phyloP scores from a whole-genome alignment of 2,888 invertebrate species.

The Panorpa germanica region DNA sequence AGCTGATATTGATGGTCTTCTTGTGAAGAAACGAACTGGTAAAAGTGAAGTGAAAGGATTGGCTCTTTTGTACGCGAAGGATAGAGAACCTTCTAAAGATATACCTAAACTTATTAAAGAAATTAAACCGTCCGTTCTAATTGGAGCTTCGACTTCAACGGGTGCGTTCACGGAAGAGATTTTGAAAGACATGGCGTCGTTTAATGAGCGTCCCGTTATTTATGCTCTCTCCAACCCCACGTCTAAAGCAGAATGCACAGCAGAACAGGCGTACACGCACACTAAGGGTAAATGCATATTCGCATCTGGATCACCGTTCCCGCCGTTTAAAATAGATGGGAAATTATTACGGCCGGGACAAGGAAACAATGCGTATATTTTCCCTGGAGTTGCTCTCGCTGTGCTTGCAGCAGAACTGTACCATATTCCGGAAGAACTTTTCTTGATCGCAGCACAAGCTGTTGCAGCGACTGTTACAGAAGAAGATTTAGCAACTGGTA shows the following conservation, averaged over 20 bases:
- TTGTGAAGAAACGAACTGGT: slow-evolving; percentile 46
- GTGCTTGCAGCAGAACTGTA: slow-evolving; percentile 82
- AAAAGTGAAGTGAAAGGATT: slow-evolving; percentile 48
- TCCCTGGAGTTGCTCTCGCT: slow-evolving; percentile 90
- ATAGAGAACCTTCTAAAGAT: slow-evolving; percentile 56
- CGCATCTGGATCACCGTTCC: slow-evolving; percentile 93
- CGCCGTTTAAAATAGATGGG: slow-evolving; percentile 59
- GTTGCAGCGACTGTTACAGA: slow-evolving; percentile 64
- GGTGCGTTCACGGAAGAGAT: slow-evolving; percentile 84
- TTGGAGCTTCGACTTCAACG: slow-evolving; percentile 70
- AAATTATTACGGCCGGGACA: slow-evolving; percentile 81
- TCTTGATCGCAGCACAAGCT: slow-evolving; percentile 85
- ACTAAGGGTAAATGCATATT: slow-evolving; percentile 87
- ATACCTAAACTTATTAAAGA: slow-evolving; percentile 62
- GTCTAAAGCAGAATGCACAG: slow-evolving; percentile 94
- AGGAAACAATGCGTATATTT: slow-evolving; percentile 95
- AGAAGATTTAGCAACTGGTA: slow-evolving; percentile 54
- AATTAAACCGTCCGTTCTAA: slow-evolving; percentile 69
- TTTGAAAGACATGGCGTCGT: slow-evolving; percentile 65
- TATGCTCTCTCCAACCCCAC: slow-evolving; percentile 98
- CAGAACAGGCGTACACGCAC: slow-evolving; percentile 79
- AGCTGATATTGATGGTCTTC: slow-evolving; percentile 83
- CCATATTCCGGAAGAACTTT: slow-evolving; percentile 85
- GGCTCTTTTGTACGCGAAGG: slow-evolving; percentile 54
- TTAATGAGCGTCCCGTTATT: slow-evolving; percentile 78